Evolutionary conservation across 1,140 invertebrate species (phyloP), one percentile per base, ranked within the genome.

Genomic region (Frieseomelitta varia): DNA sequence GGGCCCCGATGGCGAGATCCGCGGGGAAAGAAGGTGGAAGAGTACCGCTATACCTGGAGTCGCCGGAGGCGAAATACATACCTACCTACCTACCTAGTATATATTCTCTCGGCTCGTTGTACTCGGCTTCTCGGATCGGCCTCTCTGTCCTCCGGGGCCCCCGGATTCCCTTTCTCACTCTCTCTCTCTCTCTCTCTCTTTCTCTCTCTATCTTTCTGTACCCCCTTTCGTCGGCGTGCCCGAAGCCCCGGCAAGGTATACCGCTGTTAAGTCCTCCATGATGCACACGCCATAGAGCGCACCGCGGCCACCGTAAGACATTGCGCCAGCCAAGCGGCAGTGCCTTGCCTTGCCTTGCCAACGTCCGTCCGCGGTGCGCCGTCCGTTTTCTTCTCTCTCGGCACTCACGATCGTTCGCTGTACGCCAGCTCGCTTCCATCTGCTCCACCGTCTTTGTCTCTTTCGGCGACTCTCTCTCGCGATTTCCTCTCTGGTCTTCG

Each of bases 21-120:
- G 76, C 81, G 68, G 84, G 87, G 84, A 84, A 88, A 78, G 74
- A 61, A n/a, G 81, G 81, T 79, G 76, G 91, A 65, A 92, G 74
- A 77, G 92, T 93, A 93, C 92, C 92, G 92, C 92, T 93, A 93
- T 92, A 91, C 90, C 88, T 91, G 88, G 89, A 89, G 92, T 93
- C 78, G 91, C 92, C 90, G 65, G 75, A 90, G 92, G 92, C 92
- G 86, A 89, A 92, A 92, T 93, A 92, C 92, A 93, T 93, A 92
- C 92, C 92, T 92, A 92, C 92, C 92, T 92, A 92, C 91, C 91
- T 92, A 92, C 91, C 91, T 92, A 92, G 85, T 89, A 79, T 90
- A 87, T 87, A 75, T 79, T 85, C 86, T 85, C 87, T 79, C 71
- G 61, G 76, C 81, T 87, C 81, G 87, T 83, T 79, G 85, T 83